Base-by-base conservation (phyloP, 2,888 invertebrate species). In the Rosalia funebris region DNA sequence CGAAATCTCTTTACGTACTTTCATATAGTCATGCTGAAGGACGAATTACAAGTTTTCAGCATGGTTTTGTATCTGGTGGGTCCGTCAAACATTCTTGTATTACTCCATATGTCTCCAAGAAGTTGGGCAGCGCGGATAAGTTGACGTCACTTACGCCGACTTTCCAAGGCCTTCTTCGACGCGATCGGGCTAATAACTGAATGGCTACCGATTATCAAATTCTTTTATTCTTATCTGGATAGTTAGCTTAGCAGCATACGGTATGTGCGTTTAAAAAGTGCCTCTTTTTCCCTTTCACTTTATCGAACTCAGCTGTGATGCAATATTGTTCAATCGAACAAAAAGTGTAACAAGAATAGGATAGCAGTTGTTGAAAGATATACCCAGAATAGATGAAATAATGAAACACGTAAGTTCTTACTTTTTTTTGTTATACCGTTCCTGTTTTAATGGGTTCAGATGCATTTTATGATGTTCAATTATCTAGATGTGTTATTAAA, bases 21-120 rank as follows among this genome's bases (percentile, higher is more conserved):
- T 34, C 34, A 34, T 34, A 34, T 34, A 34, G 34, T 34, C 34
- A 34, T n/a, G 34, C 11, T 34, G 34, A 34, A 34, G 34, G 34
- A 34, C 34, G 11, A 34, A 34, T 34, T 34, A 34, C 34, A n/a
- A 34, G 34, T 34, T 34, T 34, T 34, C 34, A 34, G 34, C 7
- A n/a, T n/a, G 34, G 7, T 34, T 34, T 34, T 34, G 7, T 34
- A 34, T 34, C 10, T 34, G 7, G 34, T n/a, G 34, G 34, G 34
- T n/a, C 34, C 11, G 34, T n/a, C 34, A 34, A 34, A 34, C 34
- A 34, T 34, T 34, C 34, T 34, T 34, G 5, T n/a, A n/a, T 11
- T 34, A 34, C 34, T 25, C 34, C 34, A 34, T 34, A 34, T 34
- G 34, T 34, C 34, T 11, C 34, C 34, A 34, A 34, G 34, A 34